Evolutionary conservation across 2,888 invertebrate species (phyloP).

Genomic region (Ochlodes sylvanus): DNA sequence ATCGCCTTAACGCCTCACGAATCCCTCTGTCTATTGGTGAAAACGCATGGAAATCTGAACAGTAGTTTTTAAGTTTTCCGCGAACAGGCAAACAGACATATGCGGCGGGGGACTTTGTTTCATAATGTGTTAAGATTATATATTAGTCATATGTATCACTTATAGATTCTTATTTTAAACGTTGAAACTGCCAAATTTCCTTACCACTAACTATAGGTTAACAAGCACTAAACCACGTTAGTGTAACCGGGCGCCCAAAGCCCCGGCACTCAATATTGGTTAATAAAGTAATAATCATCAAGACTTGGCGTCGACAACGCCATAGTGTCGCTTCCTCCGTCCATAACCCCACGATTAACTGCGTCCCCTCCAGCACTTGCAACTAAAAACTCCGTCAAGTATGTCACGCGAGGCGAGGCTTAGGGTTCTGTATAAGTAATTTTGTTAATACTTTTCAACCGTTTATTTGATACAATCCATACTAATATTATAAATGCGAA

Average conservation of each 20-base stretch:
- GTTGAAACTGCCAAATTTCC: no score
- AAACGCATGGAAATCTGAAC: no score
- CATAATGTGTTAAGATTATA: no score
- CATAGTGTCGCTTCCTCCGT: slow-evolving; percentile 47
- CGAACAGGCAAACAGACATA: no score
- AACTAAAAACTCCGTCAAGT: slow-evolving; percentile 24
- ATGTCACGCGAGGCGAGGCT: neutral
- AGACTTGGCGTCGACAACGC: slow-evolving; percentile 71
- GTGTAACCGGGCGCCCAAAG: slow-evolving; percentile 50
- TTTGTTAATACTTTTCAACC: neutral
- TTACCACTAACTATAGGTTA: neutral
- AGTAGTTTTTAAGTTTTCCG: no score
- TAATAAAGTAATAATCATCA: slow-evolving; percentile 84
- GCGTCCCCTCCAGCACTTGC: slow-evolving; percentile 26
- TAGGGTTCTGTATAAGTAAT: neutral
- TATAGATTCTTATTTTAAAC: no score
- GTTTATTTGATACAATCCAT: no score
- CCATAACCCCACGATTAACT: slow-evolving; percentile 33
- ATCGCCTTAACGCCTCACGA: no score
- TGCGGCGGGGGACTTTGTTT: no score
- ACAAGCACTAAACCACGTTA: neutral
- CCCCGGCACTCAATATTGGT: slow-evolving; percentile 79
- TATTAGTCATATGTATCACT: no score
- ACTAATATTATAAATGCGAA: no score
- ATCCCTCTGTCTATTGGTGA: no score